Base-by-base conservation (phyloP, 2,113 vertebrate species). In the Cariama cristata region DNA sequence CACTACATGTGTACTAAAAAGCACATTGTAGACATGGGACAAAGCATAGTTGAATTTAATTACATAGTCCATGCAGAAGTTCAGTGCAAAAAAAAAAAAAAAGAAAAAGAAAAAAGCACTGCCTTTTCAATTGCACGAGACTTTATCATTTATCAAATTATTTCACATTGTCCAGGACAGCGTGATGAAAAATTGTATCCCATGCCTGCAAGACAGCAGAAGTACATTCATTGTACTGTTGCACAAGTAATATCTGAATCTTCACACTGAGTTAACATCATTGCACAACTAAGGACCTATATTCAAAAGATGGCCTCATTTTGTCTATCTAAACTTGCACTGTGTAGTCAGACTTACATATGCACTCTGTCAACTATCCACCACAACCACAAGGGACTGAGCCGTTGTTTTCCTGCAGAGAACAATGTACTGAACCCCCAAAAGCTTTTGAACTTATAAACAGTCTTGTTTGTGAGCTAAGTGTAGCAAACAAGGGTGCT, bases 111-210 rank as follows among this genome's bases (percentile, higher is more conserved):
- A 79, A 47, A 86, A 69, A 60, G 11, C 27, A 53, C 30, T 71
- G 47, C 38, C 77, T 95, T 91, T 86, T 92, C 71, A 90, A 86
- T 63, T 60, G 53, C 71, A 69, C 0, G 12, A 85, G 53, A n/a
- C 33, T 86, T 92, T 35, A 76, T 73, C 44, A 73, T 92, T 88
- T 94, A 63, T 87, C 86, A 94, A 80, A 92, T 68, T 86, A 93
- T 35, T 91, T 50, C 45, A 86, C 42, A 50, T 32, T 90, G 44
- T 60, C 76, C 33, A 79, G 55, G 73, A 94, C 66, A 88, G 42
- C 10, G 9, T 26, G 69, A 91, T 62, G 69, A 95, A 96, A 97
- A 91, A 85, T 50, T 58, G 50, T 55, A 73, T 69, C 42, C 42
- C 33, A 23, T 53, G 79, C 66, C 58, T 82, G 74, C n/a, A 79